A percentile compares a stretch with the other conserved stretches of the same genome.
These are phyloP conservation scores for Platichthys flesus DNA, from an alignment of 2,113 vertebrate genomes.

Conservation along the genomic window DNA sequence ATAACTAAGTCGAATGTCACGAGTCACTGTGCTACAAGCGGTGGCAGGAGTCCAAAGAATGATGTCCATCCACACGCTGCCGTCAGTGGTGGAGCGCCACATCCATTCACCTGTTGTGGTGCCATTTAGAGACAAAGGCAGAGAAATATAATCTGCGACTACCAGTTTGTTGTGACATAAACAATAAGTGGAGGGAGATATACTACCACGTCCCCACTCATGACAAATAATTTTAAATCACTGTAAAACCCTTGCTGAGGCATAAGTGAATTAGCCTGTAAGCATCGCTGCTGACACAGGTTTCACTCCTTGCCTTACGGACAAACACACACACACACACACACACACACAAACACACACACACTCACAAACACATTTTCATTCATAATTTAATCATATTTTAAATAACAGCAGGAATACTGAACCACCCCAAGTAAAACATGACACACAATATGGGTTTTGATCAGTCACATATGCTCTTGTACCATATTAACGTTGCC, in stretches of 20 bases:
- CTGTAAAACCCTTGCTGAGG: not conserved
- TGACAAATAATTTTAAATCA: constrained; percentile 29
- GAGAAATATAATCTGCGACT: not conserved
- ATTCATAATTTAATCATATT: constrained; percentile 3
- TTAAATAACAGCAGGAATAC: not conserved
- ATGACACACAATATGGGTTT: constrained; percentile 15
- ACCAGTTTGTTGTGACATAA: constrained; percentile 12
- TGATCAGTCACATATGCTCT: constrained; percentile 24
- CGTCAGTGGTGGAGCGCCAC: not conserved
- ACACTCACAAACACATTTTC: not conserved
- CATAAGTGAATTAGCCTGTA: constrained; percentile 25
- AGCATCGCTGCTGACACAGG: constrained; percentile 6
- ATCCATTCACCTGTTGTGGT: constrained; percentile 34
- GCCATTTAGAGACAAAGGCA: constrained; percentile 5
- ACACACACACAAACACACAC: not conserved
- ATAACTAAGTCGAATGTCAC: constrained; percentile 60
- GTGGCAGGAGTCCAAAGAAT: not conserved
- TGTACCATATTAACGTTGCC: constrained; percentile 18
- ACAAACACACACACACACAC: not conserved
- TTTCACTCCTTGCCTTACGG: not conserved
- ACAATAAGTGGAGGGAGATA: not conserved
- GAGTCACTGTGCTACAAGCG: constrained; percentile 35
- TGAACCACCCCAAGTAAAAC: constrained; percentile 1
- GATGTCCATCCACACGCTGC: not conserved
- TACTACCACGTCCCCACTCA: not conserved